phyloP scores from a whole-genome alignment of 2,113 vertebrate species.

The Motacilla alba region DNA sequence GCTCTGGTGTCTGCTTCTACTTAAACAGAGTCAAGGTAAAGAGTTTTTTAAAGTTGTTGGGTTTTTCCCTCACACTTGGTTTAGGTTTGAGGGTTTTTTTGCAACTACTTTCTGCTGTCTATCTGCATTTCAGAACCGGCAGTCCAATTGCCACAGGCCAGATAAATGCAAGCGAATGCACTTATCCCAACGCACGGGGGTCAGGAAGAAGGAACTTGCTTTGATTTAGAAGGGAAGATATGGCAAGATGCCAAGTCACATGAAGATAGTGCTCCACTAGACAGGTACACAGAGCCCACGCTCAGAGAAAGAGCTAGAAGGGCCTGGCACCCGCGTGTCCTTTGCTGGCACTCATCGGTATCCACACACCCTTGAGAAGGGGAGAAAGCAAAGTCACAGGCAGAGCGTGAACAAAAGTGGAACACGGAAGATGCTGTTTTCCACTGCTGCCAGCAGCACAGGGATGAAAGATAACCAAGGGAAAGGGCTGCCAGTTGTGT shows the following conservation, averaged over 20 bases:
- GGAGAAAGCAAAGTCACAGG: no score
- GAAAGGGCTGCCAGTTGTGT: accelerated
- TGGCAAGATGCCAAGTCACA: neutral
- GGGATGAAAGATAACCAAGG: accelerated
- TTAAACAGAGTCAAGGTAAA: neutral
- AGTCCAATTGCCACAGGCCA: accelerated
- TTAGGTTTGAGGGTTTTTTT: neutral
- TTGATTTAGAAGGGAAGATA: neutral
- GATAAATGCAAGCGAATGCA: neutral
- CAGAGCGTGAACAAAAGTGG: accelerated
- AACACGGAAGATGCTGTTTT: accelerated
- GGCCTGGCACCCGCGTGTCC: neutral
- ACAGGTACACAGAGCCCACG: neutral
- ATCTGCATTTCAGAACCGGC: neutral
- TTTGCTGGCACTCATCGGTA: accelerated
- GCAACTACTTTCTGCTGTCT: neutral
- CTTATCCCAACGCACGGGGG: neutral
- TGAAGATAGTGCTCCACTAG: accelerated
- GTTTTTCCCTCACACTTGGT: neutral
- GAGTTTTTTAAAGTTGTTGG: accelerated
- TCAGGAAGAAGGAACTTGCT: neutral
- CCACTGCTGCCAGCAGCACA: no score
- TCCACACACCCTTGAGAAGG: accelerated
- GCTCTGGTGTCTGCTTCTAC: neutral
- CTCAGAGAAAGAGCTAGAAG: neutral